Evolutionary conservation across 2,113 vertebrate species (phyloP), one percentile per base, ranked within the genome.

Genomic region (Cyanocitta stelleri): DNA sequence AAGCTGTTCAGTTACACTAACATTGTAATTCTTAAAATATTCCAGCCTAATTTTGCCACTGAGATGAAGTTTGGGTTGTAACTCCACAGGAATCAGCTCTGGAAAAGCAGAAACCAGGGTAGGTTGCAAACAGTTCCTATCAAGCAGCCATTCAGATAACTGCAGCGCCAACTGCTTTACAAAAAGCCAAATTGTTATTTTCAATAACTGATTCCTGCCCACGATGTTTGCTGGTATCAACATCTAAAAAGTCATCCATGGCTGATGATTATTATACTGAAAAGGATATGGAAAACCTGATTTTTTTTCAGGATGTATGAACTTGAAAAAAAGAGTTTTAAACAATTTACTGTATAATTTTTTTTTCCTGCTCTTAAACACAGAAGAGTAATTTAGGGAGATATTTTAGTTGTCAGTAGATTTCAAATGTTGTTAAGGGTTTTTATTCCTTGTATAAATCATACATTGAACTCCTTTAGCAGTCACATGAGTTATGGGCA

Each of bases 111-210:
- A 95, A 73, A 91, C 30, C 37, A 93, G 90, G 61, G 90, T 73
- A 94, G 61, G 49, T 91, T 78, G 35, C 39, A 80, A 76, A 21
- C 3, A 2, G 15, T 35, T 97, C 43, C 79, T 76, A 21, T 86
- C 75, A 93, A 80, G 30, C 68, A 88, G 27, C 33, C 44, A 33
- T 78, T 85, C 56, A 71, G 52, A 32, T 58, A 79, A 90, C 32
- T 87, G 54, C 10, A 61, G 48, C 0, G 2, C 26, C 83, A 89
- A 76, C 58, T 59, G 81, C 92, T 97, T 96, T 95, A 74, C 77
- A 92, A 59, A 97, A 97, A 95, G n/a, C 13, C 48, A 84, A 43
- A 68, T 43, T 72, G 26, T 66, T 90, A 41, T 68, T 95, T 94
- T 88, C 86, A 72, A 33, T 54, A 82, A 68, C 37, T 1, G 3